Percentiles rank a stretch among this genome's conserved stretches.
phyloP scores from a whole-genome alignment of 2,888 invertebrate species.

The Dione juno region DNA sequence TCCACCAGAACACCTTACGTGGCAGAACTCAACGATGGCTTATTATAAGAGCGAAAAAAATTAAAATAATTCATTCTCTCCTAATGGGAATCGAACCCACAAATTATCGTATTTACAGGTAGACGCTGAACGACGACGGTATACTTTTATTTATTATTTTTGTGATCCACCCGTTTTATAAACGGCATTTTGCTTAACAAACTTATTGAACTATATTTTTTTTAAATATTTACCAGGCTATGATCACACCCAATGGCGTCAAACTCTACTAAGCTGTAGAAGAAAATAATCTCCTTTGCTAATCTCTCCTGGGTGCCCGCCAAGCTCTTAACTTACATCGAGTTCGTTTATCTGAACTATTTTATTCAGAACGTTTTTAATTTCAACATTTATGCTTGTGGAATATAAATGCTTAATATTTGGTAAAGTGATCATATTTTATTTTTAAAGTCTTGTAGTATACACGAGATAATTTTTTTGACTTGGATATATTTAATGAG shows the following conservation, averaged over 20 bases:
- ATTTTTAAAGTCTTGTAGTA: background rate
- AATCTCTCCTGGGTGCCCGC: constrained; percentile 45
- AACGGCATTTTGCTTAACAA: too few relatives aligned
- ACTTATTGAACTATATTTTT: too few relatives aligned
- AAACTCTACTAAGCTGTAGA: constrained; percentile 22
- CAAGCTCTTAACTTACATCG: constrained; percentile 42
- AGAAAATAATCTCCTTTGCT: constrained; percentile 35
- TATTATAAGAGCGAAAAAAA: too few relatives aligned
- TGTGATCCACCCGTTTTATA: too few relatives aligned
- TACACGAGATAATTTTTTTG: too few relatives aligned
- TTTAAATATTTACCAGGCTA: too few relatives aligned
- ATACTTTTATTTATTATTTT: too few relatives aligned
- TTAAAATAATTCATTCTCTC: too few relatives aligned
- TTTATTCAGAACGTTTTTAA: constrained; percentile 12
- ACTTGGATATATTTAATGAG: too few relatives aligned
- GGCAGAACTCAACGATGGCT: background rate
- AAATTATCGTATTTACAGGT: background rate
- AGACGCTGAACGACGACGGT: too few relatives aligned
- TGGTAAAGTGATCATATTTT: background rate
- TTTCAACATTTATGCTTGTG: background rate
- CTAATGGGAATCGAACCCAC: background rate
- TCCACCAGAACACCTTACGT: background rate
- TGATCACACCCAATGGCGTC: background rate
- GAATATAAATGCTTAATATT: background rate
- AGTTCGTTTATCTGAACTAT: constrained; percentile 38